phyloP scores from a whole-genome alignment of 2,113 vertebrate species.

The Litocranius walleri region DNA sequence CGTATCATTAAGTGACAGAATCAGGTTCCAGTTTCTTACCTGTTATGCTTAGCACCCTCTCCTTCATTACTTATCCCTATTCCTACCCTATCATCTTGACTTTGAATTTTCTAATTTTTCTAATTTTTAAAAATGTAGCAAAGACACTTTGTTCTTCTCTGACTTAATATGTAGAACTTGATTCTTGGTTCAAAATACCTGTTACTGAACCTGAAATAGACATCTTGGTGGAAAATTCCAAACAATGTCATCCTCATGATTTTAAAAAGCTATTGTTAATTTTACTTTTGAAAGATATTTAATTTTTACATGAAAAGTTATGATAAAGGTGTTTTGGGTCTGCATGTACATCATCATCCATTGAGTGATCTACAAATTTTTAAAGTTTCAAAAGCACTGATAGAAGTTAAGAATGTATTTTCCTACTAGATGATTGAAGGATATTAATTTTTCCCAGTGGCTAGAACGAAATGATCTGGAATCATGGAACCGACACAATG shows the following conservation, averaged over 20 bases:
- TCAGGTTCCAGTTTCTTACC: not conserved
- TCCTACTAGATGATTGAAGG: not conserved
- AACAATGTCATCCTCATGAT: not conserved
- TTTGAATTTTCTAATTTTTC: not conserved
- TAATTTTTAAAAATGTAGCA: not conserved
- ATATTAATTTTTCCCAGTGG: not conserved
- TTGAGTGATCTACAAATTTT: not conserved
- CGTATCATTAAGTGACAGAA: not conserved
- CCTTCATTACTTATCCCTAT: not conserved
- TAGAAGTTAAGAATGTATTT: not conserved
- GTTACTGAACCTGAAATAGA: not conserved
- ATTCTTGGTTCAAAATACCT: not conserved
- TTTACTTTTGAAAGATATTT: not conserved
- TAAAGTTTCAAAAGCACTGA: not conserved
- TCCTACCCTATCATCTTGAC: not conserved
- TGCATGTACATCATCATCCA: not conserved
- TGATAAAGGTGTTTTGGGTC: not conserved
- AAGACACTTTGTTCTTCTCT: not conserved
- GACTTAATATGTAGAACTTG: not conserved
- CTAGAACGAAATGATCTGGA: not conserved
- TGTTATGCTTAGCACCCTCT: not conserved
- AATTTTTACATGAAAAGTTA: not conserved
- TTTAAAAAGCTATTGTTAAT: not conserved
- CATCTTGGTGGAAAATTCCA: not conserved
- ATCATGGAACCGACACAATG: not conserved